Base-by-base conservation (phyloP, 2,797 vertebrate genomes). In the Denticeps clupeoides region DNA sequence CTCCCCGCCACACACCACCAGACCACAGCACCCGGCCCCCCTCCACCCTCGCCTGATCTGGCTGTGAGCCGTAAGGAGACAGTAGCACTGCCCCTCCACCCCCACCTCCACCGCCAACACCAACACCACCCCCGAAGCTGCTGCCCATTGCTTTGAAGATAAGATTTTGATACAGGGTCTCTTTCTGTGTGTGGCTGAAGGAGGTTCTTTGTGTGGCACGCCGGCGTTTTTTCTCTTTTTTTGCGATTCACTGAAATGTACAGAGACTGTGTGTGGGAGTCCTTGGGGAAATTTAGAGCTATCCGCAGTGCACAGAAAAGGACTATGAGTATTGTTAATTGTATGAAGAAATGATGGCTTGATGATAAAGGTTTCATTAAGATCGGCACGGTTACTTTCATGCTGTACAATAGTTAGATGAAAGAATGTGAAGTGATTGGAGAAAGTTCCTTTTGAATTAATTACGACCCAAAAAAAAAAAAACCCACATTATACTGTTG, bases 71-170 rank as follows among this genome's bases (percentile, higher is more conserved):
- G 19, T 15, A 9, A 45, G 26, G 7, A 35, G 32, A 12, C 29
- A 12, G 29, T 12, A 12, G 13, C 13, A 16, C 13, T 8, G 3
- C 13, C 32, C 32, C 32, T 13, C 32, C 7, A 1, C 3, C n/a
- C n/a, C 33, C 16, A 19, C 15, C 32, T 32, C 16, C 65, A 64
- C 60, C 16, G 2, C 7, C 7, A 7, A 7, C 6, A 25, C 12
- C 12, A n/a, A 13, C 10, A 15, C 21, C 27, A 69, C 77, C 74
- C 73, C 75, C 66, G 71, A 73, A 78, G 78, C 72, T 74, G 68
- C 71, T 78, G 78, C 78, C 81, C 79, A 81, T 75, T 72, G 73
- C 75, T 83, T 83, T 82, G 80, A 83, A 82, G 78, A 82, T 82
- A 82, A 81, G 78, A 82, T 83, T 75, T 77, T 75, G 78, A 82